These are phyloP conservation scores for Athalia cordata DNA, from an alignment of 2,888 invertebrate genomes.

Conservation along the genomic window DNA sequence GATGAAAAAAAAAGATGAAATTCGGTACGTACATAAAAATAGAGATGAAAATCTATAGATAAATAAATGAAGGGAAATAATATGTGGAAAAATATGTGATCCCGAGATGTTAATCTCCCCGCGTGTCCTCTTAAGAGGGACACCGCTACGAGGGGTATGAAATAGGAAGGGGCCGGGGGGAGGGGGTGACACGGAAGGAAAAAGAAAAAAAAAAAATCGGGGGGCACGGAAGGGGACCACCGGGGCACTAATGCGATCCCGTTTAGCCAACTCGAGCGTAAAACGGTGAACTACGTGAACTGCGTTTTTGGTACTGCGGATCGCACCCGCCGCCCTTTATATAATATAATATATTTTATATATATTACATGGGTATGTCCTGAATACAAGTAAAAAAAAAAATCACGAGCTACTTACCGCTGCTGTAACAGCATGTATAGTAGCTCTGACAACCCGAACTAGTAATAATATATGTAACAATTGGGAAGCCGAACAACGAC, in stretches of 20 bases:
- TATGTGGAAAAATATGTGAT: not conserved
- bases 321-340: slow-evolving; percentile 42
- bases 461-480: too few species aligned
- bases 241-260: slow-evolving; percentile 70
- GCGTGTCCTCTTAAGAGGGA: slow-evolving; percentile 33
- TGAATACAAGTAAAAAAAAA: too few species aligned
- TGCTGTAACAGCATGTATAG: too few species aligned
- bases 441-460: too few species aligned
- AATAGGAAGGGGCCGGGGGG: not conserved
- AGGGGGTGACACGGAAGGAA: not conserved
- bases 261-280: slow-evolving; percentile 73
- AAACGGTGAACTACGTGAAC: slow-evolving; percentile 62
- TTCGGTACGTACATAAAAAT: not conserved
- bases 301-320: not conserved
- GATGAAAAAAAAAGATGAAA: slow-evolving; percentile 14
- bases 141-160: not conserved
- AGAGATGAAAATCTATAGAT: not conserved
- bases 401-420: too few species aligned
- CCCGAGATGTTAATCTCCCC: slow-evolving; percentile 43
- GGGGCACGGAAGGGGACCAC: slow-evolving; percentile 50
- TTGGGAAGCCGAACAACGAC: not conserved
- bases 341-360: not conserved
- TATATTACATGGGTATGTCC: not conserved
- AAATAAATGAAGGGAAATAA: slow-evolving; percentile 29
- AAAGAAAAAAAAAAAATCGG: slow-evolving; percentile 16